Percentiles rank a stretch among this genome's conserved stretches.
phyloP scores from a whole-genome alignment of 23 tunicate genomes.

The Halocynthia aurantium region DNA sequence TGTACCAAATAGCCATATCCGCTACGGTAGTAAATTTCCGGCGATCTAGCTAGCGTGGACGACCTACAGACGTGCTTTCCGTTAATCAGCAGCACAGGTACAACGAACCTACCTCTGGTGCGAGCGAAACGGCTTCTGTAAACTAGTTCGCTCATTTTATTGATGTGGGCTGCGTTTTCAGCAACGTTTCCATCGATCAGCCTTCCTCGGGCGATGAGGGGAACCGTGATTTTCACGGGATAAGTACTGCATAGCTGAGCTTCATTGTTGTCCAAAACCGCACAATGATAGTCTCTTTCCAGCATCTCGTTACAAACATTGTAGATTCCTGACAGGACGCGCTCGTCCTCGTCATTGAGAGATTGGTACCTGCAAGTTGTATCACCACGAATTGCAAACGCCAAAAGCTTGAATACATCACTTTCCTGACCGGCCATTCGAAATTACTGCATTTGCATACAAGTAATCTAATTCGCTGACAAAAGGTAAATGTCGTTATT shows the following conservation, averaged over 20 bases:
- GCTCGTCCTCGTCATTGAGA: not conserved
- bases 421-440: too few relatives aligned
- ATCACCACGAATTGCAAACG: too few relatives aligned
- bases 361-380: too few relatives aligned
- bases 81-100: constrained; percentile 60
- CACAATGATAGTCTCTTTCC: constrained; percentile 60
- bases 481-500: too few relatives aligned
- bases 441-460: too few relatives aligned
- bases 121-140: constrained; percentile 71
- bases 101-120: constrained; percentile 80
- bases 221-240: constrained; percentile 65
- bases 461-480: too few relatives aligned
- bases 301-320: constrained; percentile 49
- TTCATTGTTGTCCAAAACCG: constrained; percentile 40
- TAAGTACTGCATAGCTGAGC: constrained; percentile 73
- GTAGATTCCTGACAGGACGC: not conserved
- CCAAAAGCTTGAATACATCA: too few relatives aligned
- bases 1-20: constrained; percentile 25
- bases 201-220: constrained; percentile 19
- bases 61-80: constrained; percentile 84
- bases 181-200: too few relatives aligned
- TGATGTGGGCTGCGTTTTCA: too few relatives aligned
- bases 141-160: constrained; percentile 33
- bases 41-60: constrained; percentile 80
- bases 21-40: constrained; percentile 55